Conservation (phyloP, 2,888 invertebrate species). For the Halictus ligatus region DNA sequence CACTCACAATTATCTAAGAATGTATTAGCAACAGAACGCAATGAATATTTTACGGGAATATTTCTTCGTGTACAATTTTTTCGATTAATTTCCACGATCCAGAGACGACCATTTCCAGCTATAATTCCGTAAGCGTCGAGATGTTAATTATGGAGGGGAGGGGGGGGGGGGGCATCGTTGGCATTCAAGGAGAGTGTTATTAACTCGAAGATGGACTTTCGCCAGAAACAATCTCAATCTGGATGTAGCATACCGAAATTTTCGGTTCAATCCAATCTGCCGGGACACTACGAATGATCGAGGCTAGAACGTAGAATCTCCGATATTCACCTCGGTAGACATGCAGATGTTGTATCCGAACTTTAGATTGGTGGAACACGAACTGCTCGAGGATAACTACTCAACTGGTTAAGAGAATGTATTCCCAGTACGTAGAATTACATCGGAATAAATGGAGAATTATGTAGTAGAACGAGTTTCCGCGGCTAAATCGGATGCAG, state of each 20-base stretch:
- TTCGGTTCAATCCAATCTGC: conserved; percentile 7
- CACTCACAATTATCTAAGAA: too few relatives aligned
- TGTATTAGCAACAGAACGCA: too few relatives aligned
- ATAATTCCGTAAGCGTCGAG: neutral
- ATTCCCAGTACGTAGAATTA: neutral
- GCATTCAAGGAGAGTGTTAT: neutral
- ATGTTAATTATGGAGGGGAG: neutral
- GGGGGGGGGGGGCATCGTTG: neutral
- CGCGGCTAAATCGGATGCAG: neutral
- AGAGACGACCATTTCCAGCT: neutral
- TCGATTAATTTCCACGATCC: neutral
- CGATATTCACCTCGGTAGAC: conserved; percentile 15
- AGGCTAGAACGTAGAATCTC: neutral
- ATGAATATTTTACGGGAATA: too few relatives aligned
- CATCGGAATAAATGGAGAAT: neutral
- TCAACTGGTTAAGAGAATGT: neutral
- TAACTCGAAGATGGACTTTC: conserved; percentile 19
- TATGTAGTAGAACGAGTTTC: neutral
- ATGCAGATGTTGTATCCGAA: conserved; percentile 34
- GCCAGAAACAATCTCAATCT: neutral
- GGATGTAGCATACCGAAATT: conserved; percentile 17
- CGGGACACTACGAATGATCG: conserved; percentile 6
- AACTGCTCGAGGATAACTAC: conserved; percentile 4
- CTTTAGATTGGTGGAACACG: conserved; percentile 30
- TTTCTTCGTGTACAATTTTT: neutral